These are phyloP conservation scores for Periophthalmus magnuspinnatus DNA, from an alignment of 2,797 vertebrate species.

Conservation along the genomic window DNA sequence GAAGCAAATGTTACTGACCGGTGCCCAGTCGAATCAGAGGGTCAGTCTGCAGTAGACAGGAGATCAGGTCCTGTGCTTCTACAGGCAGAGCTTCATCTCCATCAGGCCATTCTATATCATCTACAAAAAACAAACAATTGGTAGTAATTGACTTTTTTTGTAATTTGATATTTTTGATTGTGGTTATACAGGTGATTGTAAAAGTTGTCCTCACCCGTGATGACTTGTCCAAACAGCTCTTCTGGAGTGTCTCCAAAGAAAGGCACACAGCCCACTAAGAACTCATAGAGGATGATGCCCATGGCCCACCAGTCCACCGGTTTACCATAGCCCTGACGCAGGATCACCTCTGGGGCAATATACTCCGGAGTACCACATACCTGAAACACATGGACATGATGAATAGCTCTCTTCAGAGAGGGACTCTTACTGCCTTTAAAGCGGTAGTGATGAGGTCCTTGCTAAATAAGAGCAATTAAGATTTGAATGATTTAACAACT, in stretches of 20 bases:
- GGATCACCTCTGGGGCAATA: constrained; percentile 95
- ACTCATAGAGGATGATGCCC: constrained; percentile 95
- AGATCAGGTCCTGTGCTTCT: constrained; percentile 91
- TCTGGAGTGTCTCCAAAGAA: constrained; percentile 97
- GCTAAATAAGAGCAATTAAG: no score
- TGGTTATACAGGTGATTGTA: neutral
- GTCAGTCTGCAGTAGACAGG: constrained; percentile 84
- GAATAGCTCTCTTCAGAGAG: no score
- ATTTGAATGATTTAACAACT: no score
- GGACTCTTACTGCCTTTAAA: no score
- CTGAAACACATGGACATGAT: constrained; percentile 58
- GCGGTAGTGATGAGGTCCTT: no score
- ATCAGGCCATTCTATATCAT: constrained; percentile 95
- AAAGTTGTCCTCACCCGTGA: constrained; percentile 80
- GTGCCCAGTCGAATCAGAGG: constrained; percentile 91
- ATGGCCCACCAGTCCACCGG: constrained; percentile 99
- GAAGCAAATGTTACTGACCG: constrained; percentile 64
- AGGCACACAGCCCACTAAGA: constrained; percentile 93
- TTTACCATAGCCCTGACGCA: constrained; percentile 94
- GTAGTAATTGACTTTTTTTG: neutral
- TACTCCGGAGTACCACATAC: constrained; percentile 97
- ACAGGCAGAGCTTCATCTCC: constrained; percentile 88
- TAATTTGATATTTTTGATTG: neutral
- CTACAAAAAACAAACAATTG: constrained; percentile 57
- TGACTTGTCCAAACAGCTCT: constrained; percentile 95